These are phyloP conservation scores for Phyllotreta striolata DNA, from an alignment of 2,888 invertebrate species.

Conservation along the genomic window DNA sequence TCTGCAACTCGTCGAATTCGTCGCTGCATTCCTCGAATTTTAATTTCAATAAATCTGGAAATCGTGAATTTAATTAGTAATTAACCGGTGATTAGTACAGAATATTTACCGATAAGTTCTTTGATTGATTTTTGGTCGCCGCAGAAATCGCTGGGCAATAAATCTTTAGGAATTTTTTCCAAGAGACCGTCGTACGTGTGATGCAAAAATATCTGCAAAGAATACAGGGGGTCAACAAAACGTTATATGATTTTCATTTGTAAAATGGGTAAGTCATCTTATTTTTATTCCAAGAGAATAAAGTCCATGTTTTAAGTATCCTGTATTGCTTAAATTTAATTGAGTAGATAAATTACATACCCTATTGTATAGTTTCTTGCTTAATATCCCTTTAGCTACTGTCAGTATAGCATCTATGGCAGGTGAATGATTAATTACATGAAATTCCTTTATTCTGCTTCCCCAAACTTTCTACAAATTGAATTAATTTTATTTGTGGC, in stretches of 20 bases:
- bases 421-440: constrained; percentile 15
- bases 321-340: not conserved
- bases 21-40: constrained; percentile 41
- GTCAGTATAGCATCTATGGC: constrained; percentile 12
- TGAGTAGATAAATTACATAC: constrained; percentile 19
- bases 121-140: constrained; percentile 26
- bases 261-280: too few species aligned
- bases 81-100: not conserved
- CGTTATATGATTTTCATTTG: too few species aligned
- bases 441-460: constrained; percentile 19
- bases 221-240: not conserved
- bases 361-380: constrained; percentile 25
- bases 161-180: constrained; percentile 19
- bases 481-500: not conserved
- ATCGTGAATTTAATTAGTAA: constrained; percentile 1
- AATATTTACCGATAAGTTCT: constrained; percentile 25
- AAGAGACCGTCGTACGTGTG: constrained; percentile 5
- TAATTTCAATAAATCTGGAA: constrained; percentile 41
- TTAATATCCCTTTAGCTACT: constrained; percentile 21
- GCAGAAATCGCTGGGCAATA: constrained; percentile 31
- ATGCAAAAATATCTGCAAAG: constrained; percentile 16
- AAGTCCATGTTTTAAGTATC: too few species aligned
- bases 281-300: too few species aligned
- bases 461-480: constrained; percentile 26
- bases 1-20: constrained; percentile 42